Percentiles rank a stretch among this genome's conserved stretches.
These are phyloP conservation scores for Mercenaria mercenaria DNA, from an alignment of 1,140 invertebrate species.

Conservation along the genomic window DNA sequence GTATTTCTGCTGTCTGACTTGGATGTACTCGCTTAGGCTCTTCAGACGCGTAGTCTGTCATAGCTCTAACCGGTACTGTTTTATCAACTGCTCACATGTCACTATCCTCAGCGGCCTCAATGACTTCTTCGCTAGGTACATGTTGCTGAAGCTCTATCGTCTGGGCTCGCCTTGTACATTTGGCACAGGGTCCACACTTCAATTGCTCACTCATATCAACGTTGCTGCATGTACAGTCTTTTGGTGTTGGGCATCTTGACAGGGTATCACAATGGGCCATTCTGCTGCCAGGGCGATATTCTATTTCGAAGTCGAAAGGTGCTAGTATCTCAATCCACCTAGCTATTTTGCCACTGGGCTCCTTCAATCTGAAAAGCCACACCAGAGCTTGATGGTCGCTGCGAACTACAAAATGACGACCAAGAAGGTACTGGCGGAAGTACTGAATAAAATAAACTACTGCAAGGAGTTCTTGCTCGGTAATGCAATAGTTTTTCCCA, in stretches of 20 bases:
- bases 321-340: slow-evolving; percentile 75
- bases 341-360: slow-evolving; percentile 69
- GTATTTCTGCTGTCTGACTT: neutral
- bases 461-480: slow-evolving; percentile 73
- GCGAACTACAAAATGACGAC: slow-evolving; percentile 63
- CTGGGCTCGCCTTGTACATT: neutral
- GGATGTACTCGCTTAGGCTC: neutral
- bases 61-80: neutral
- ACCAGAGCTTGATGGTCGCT: slow-evolving; percentile 73
- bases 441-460: slow-evolving; percentile 58
- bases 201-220: slow-evolving; percentile 27
- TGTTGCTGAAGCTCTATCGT: slow-evolving; percentile 1
- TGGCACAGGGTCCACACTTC: slow-evolving; percentile 50
- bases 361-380: slow-evolving; percentile 65
- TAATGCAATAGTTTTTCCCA: slow-evolving; percentile 86
- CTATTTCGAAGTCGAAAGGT: slow-evolving; percentile 70
- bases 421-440: slow-evolving; percentile 71
- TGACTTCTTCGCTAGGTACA: neutral
- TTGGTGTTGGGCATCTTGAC: slow-evolving; percentile 51
- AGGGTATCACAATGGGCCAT: slow-evolving; percentile 75
- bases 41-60: neutral
- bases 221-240: neutral
- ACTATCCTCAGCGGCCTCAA: neutral
- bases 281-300: slow-evolving; percentile 70
- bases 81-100: neutral